Evolutionary conservation across 1,140 invertebrate species (phyloP), one percentile per base, ranked within the genome.

Genomic region (Musca domestica): DNA sequence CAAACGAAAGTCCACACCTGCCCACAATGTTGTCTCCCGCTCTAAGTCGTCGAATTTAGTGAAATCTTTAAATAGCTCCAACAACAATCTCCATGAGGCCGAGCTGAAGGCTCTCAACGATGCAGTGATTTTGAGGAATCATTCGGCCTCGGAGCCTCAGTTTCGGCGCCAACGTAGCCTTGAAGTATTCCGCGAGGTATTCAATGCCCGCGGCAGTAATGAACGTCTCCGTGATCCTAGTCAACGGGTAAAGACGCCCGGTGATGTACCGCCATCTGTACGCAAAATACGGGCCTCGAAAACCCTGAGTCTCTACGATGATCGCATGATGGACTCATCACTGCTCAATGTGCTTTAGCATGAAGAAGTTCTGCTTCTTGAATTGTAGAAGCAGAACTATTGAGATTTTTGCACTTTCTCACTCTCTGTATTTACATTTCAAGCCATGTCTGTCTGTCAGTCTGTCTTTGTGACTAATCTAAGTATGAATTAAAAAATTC

Each of bases 251-350:
- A 94, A 94, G 79, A 94, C 92, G 0, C 92, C 92, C 0, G 90
- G 91, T 0, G 90, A 92, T 77, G 85, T 94, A 1, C 92, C 92
- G 5, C 88, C 90, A 0, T 91, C 90, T 0, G 88, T 91, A 2
- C 74, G 91, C 12, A 86, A 87, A 71, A 87, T 89, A 15, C 83
- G 90, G 41, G 81, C 84, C 54, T 74, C 76, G 70, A 84, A 87
- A 74, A 85, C 93, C 68, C 88, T 95, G 71, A 94, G 92, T 15
- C 80, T 95, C 3, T 95, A 94, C 75, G 92, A 95, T 74, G 93
- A 95, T 75, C 84, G 93, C 30, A 92, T 95, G 84, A 95, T 95
- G 92, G 84, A 84, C 67, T 84, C 85, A 52, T 84, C 84, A 19
- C 74, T 84, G 34, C 79, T 76, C 17, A 81, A 81, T 41, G 80